Evolutionary conservation across 92 coral and sea anemone species (phyloP).

Genomic region (Phenganax subtilis): DNA sequence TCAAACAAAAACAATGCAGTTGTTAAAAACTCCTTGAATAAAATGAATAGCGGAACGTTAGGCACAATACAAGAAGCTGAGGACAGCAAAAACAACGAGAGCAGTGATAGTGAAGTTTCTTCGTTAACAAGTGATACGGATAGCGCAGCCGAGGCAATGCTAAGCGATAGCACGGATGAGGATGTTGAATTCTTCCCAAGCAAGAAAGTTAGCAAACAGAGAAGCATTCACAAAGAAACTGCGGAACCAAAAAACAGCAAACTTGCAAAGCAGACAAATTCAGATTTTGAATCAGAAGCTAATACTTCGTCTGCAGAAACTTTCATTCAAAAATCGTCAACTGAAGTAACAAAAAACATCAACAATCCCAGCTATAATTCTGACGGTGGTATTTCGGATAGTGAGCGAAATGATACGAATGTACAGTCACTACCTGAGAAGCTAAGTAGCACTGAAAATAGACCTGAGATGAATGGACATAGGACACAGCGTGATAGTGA

Average conservation of each 20-base stretch:
- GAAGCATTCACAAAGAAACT: neutral
- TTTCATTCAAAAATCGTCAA: neutral
- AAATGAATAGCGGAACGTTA: neutral
- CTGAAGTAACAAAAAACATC: neutral
- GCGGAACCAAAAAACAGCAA: neutral
- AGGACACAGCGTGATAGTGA: neutral
- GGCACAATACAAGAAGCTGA: slow-evolving; percentile 24
- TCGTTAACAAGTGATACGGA: slow-evolving; percentile 29
- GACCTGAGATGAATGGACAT: neutral
- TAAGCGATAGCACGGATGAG: neutral
- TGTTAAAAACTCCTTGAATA: neutral
- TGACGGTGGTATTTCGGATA: neutral
- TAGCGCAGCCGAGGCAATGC: slow-evolving; percentile 24
- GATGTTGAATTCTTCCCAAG: slow-evolving; percentile 1
- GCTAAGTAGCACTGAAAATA: neutral
- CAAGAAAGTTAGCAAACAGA: neutral
- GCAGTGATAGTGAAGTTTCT: slow-evolving; percentile 12
- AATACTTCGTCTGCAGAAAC: neutral
- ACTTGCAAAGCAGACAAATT: neutral
- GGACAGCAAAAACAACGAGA: neutral
- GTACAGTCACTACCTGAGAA: neutral
- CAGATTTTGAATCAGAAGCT: neutral
- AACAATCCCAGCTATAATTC: neutral
- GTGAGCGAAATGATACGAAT: neutral
- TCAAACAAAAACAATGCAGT: neutral